Evolutionary conservation across 2,797 vertebrate genomes (phyloP).

Genomic region (Hydrolagus colliei): DNA sequence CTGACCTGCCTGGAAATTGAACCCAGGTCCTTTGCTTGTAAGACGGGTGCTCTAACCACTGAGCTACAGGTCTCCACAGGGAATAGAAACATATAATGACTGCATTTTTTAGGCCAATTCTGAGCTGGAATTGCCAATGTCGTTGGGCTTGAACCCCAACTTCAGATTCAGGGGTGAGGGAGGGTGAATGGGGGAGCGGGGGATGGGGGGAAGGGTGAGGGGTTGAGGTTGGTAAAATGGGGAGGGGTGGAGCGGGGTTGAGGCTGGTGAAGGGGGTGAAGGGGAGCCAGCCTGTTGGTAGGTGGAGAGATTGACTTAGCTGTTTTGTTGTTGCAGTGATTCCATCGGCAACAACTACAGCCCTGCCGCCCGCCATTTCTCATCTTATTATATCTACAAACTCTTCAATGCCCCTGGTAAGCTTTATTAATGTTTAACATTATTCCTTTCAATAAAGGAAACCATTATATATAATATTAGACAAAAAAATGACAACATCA

Average conservation of each 20-base stretch:
- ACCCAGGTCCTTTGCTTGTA: too few species aligned
- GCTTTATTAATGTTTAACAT: constrained; percentile 37
- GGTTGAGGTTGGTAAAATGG: background rate
- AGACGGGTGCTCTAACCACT: too few species aligned
- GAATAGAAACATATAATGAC: too few species aligned
- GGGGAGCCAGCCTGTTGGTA: background rate
- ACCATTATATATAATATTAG: too few species aligned
- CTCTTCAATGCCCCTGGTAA: constrained; percentile 38
- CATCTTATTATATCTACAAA: constrained; percentile 36
- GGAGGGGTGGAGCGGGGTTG: background rate
- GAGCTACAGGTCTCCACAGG: too few species aligned
- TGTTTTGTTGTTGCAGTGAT: constrained; percentile 27
- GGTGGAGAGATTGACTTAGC: background rate
- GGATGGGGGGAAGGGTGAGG: accelerated
- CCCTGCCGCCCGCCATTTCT: constrained; percentile 37
- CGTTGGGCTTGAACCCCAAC: background rate
- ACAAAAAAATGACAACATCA: too few species aligned
- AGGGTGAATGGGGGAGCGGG: too few species aligned
- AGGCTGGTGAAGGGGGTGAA: background rate
- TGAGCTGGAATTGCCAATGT: background rate
- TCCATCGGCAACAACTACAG: constrained; percentile 40
- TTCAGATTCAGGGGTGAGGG: background rate
- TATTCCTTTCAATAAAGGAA: constrained; percentile 36
- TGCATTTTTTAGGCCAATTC: background rate
- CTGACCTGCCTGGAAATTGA: too few species aligned